These are phyloP conservation scores for Lanistes nyassanus DNA, from an alignment of 1,140 invertebrate species.

Conservation along the genomic window DNA sequence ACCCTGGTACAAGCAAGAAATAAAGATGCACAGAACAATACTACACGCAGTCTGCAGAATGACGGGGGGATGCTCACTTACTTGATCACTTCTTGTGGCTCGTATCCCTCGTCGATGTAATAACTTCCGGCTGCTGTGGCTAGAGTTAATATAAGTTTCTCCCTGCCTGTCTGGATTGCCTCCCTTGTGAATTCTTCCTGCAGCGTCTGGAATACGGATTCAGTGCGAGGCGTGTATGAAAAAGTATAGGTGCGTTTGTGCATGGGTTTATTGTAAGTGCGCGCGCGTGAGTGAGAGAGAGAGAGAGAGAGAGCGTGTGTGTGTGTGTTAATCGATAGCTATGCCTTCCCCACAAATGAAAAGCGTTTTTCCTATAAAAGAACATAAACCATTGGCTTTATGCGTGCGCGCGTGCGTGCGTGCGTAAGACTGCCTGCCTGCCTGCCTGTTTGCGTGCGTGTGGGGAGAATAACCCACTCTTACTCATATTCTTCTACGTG, in stretches of 20 bases:
- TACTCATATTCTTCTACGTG: too few species aligned
- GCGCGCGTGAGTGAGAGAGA: too few species aligned
- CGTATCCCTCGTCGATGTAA: conserved; percentile 65
- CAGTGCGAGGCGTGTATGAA: too few species aligned
- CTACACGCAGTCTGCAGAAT: too few species aligned
- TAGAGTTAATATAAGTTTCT: conserved; percentile 69
- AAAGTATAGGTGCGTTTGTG: too few species aligned
- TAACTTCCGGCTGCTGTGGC: conserved; percentile 71
- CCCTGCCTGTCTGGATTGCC: conserved; percentile 63
- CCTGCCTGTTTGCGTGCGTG: not conserved
- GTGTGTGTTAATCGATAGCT: too few species aligned
- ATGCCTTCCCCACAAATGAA: not conserved
- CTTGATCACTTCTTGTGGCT: conserved; percentile 67
- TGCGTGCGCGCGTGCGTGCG: not conserved
- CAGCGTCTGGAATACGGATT: conserved; percentile 71
- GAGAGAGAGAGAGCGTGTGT: too few species aligned
- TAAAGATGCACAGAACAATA: too few species aligned
- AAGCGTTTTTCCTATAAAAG: not conserved
- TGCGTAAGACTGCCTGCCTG: not conserved
- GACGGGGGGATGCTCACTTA: conserved; percentile 26
- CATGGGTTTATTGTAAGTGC: too few species aligned
- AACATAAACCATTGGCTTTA: not conserved
- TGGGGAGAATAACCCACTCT: not conserved
- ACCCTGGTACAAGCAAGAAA: too few species aligned
- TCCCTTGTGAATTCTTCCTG: conserved; percentile 74